A percentile compares a stretch with the other conserved stretches of the same genome.
Evolutionary conservation across 2,888 invertebrate species (phyloP).

Genomic region (Ornithoptera alexandrae): DNA sequence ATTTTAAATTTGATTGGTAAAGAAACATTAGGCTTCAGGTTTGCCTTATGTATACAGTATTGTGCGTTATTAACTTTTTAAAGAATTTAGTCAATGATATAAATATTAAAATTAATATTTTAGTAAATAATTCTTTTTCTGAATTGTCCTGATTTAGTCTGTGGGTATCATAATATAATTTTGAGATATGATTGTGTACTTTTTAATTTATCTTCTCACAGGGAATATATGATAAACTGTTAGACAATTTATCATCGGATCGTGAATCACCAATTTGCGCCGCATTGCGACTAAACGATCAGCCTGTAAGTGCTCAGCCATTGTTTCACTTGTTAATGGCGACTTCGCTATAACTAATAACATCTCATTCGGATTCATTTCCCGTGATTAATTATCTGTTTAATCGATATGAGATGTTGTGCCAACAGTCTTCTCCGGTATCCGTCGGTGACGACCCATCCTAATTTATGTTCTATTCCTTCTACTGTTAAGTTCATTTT

Average conservation of each 20-base stretch:
- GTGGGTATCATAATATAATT: too few relatives aligned
- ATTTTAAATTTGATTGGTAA: too few relatives aligned
- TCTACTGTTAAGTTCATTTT: slow-evolving; percentile 38
- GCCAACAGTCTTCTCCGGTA: slow-evolving; percentile 75
- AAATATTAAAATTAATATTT: too few relatives aligned
- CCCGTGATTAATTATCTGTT: slow-evolving; percentile 80
- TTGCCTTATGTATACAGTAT: too few relatives aligned
- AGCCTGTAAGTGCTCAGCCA: slow-evolving; percentile 50
- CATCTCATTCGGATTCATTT: slow-evolving; percentile 80
- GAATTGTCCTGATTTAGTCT: too few relatives aligned
- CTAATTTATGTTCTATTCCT: slow-evolving; percentile 38
- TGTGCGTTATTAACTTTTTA: too few relatives aligned
- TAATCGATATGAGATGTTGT: slow-evolving; percentile 80
- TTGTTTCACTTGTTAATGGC: slow-evolving; percentile 79
- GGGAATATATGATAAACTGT: background rate
- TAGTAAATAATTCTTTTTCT: too few relatives aligned
- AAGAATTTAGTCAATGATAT: too few relatives aligned
- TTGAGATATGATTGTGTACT: too few relatives aligned
- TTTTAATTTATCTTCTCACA: too few relatives aligned
- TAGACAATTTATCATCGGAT: background rate
- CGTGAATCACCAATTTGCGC: slow-evolving; percentile 29
- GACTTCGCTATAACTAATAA: slow-evolving; percentile 79
- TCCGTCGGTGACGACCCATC: slow-evolving; percentile 35
- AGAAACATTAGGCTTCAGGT: too few relatives aligned
- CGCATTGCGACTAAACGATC: slow-evolving; percentile 38